Evolutionary conservation across 2,888 invertebrate genomes (phyloP).

Genomic region (Macaria notata): DNA sequence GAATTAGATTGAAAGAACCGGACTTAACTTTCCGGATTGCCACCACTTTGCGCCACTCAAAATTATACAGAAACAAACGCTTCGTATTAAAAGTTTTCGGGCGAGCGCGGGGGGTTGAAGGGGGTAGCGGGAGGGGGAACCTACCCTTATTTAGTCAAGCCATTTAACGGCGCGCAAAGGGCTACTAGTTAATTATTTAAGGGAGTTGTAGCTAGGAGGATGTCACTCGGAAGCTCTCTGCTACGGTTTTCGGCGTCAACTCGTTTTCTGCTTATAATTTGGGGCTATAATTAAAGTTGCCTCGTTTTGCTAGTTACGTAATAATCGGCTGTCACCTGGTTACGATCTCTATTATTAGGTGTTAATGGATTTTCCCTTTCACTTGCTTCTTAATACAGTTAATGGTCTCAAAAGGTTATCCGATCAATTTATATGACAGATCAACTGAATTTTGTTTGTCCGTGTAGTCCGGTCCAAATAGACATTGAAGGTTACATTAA

Average conservation of each 20-base stretch:
- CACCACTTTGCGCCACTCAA: slow-evolving; percentile 37
- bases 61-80: slow-evolving; percentile 61
- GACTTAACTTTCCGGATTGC: slow-evolving; percentile 22
- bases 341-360: too few species aligned
- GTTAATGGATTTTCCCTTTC: too few species aligned
- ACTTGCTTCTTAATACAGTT: too few species aligned
- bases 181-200: slow-evolving; percentile 70
- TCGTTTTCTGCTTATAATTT: slow-evolving; percentile 24
- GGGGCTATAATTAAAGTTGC: slow-evolving; percentile 24
- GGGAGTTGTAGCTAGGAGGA: slow-evolving; percentile 40
- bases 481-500: too few species aligned
- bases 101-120: slow-evolving; percentile 37
- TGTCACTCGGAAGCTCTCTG: slow-evolving; percentile 44
- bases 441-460: too few species aligned
- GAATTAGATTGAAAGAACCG: slow-evolving; percentile 5
- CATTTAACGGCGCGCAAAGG: slow-evolving; percentile 76
- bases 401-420: too few species aligned
- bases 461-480: too few species aligned
- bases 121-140: slow-evolving; percentile 32
- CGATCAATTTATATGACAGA: too few species aligned
- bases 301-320: slow-evolving; percentile 2
- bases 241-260: slow-evolving; percentile 19
- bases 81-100: slow-evolving; percentile 64
- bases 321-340: not conserved
- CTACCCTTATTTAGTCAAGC: slow-evolving; percentile 76